Base-by-base conservation (phyloP, 2,797 vertebrate species). In the Chromobotia macracanthus region DNA sequence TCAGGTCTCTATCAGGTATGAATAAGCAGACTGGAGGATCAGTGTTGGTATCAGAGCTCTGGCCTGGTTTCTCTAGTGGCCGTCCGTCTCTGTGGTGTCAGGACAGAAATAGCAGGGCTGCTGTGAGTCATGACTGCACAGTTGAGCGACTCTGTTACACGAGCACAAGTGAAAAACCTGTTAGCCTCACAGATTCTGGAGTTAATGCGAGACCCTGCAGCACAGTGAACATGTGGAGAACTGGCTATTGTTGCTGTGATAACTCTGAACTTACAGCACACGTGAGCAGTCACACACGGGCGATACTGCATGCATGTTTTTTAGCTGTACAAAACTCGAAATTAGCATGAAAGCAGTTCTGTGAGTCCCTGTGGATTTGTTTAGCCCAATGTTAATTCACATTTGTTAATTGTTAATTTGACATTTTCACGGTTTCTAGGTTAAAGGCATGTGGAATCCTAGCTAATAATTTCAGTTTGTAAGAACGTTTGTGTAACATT, bases 41-140 rank as follows among this genome's bases (percentile, higher is more conserved):
- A 76, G 21, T 0, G 2, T 46, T 76, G 66, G 41, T 51, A 65
- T 74, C 28, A 1, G 28, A 28, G 28, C 28, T 28, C 28, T 28
- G 28, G 28, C 28, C 28, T 28, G 66, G 50, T 72, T 75, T 73
- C 31, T 63, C 35, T 70, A 9, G 12, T 4, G 41, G 25, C 50
- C 21, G 51, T 81, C 66, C 21, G 56, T 81, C 77, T 73, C 60
- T 79, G 66, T 21, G 4, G 65, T n/a, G 13, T 1, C 16, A 41
- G 50, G 25, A 87, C 86, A 86, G 82, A 91, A 92, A 91, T 89
- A 92, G 90, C 88, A 85, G 31, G 75, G 61, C 79, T 82, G 77
- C 72, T 76, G 86, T 91, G 92, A 92, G 84, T 92, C 91, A 91
- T 87, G 83, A 67, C 87, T 77, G 82, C 64, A 58, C 51, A 86